phyloP scores from a whole-genome alignment of 2,113 vertebrate species.

The Ptychochromis oligacanthus region DNA sequence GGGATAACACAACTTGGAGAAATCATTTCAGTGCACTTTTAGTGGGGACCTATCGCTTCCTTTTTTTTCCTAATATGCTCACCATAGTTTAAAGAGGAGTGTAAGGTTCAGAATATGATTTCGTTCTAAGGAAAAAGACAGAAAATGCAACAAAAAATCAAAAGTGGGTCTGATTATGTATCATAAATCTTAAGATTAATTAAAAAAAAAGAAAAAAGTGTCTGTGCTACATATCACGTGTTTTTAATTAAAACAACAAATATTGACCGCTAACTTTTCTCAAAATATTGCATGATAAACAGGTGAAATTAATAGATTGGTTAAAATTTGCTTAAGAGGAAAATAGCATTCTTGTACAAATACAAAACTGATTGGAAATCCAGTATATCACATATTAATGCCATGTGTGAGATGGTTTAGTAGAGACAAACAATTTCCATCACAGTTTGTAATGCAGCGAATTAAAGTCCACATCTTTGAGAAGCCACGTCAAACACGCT shows the following conservation, averaged over 20 bases:
- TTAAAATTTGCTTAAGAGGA: neutral
- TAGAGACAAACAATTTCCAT: slow-evolving; percentile 8
- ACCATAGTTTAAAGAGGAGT: neutral
- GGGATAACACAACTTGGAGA: neutral
- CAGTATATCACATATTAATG: neutral
- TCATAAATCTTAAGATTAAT: neutral
- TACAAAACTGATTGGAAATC: neutral
- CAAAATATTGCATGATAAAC: neutral
- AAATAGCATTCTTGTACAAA: neutral
- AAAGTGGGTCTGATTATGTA: neutral
- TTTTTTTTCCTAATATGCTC: neutral
- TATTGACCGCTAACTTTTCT: neutral
- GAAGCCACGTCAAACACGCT: slow-evolving; percentile 6
- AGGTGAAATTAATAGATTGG: neutral
- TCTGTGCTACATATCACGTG: neutral
- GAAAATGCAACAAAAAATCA: neutral
- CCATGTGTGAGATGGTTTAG: neutral
- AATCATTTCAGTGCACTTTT: neutral
- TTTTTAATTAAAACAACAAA: neutral
- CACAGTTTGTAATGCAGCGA: slow-evolving; percentile 5
- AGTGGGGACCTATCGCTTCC: neutral
- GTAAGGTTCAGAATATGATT: neutral
- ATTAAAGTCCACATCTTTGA: slow-evolving; percentile 13
- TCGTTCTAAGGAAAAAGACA: neutral
- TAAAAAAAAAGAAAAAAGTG: neutral